Evolutionary conservation across 2,113 vertebrate species (phyloP).

Genomic region (Lepus timidus): DNA sequence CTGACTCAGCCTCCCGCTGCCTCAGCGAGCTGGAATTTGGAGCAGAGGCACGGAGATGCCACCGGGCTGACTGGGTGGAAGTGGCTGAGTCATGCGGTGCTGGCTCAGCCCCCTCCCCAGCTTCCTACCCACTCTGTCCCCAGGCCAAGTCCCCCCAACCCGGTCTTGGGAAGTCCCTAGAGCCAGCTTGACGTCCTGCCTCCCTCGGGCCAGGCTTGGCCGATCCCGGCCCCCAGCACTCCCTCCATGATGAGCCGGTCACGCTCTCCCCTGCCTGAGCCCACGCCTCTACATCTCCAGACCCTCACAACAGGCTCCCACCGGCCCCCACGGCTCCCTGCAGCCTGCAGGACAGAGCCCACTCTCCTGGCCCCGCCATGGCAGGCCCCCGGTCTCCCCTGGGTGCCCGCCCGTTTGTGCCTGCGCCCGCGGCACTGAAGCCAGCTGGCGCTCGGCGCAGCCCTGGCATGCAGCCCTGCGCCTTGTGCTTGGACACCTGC

Average conservation of each 20-base stretch:
- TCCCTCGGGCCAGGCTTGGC: too few relatives aligned
- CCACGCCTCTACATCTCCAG: not conserved
- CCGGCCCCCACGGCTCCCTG: not conserved
- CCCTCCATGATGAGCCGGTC: not conserved
- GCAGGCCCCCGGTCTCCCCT: not conserved
- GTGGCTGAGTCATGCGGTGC: conserved; percentile 76
- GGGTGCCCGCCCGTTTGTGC: not conserved
- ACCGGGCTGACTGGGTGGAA: conserved; percentile 79
- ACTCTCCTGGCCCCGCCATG: not conserved
- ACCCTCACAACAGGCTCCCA: not conserved
- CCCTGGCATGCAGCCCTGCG: not conserved
- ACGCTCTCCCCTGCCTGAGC: not conserved
- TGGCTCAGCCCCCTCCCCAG: conserved; percentile 52
- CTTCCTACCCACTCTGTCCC: conserved; percentile 64
- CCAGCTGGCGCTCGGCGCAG: not conserved
- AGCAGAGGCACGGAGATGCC: conserved; percentile 82
- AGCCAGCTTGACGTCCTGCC: too few relatives aligned
- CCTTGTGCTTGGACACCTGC: conserved; percentile 4
- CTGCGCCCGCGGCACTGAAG: not conserved
- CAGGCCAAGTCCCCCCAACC: not conserved
- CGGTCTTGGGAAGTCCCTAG: conserved; percentile 64
- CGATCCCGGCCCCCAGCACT: not conserved
- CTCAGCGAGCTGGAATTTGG: conserved; percentile 84
- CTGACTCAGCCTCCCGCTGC: conserved; percentile 78
- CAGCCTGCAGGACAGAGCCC: not conserved